A percentile compares a stretch with the other conserved stretches of the same genome.
phyloP scores from a whole-genome alignment of 35 echinoderm and acorn worm genomes.

The Lytechinus pictus region DNA sequence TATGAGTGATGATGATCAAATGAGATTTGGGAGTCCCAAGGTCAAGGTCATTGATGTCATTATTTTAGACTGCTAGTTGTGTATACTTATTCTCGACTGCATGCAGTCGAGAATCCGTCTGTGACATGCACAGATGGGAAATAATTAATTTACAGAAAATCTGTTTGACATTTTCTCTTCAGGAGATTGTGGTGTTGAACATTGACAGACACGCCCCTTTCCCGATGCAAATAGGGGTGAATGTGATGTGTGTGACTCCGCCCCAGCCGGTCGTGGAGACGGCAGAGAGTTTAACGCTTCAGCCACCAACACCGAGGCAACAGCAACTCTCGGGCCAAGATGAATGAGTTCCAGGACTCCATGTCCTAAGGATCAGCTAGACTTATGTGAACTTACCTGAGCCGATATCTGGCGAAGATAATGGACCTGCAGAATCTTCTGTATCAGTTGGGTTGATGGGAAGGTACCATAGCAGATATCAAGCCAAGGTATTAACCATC shows the following conservation, averaged over 20 bases:
- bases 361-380: not conserved
- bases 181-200: constrained; percentile 66
- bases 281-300: constrained; percentile 38
- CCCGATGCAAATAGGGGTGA: constrained; percentile 63
- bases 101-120: too few relatives aligned
- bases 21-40: too few relatives aligned
- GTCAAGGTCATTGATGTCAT: too few relatives aligned
- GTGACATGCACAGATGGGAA: too few relatives aligned
- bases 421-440: not conserved
- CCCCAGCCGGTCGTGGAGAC: constrained; percentile 29
- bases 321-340: constrained; percentile 34
- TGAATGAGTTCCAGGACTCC: not conserved
- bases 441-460: not conserved
- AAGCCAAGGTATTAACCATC: not conserved
- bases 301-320: constrained; percentile 14
- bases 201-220: constrained; percentile 65
- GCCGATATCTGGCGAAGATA: not conserved
- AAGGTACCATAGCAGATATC: not conserved
- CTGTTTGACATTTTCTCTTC: not conserved
- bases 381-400: not conserved
- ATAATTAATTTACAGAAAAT: too few relatives aligned
- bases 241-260: constrained; percentile 58
- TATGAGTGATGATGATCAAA: too few relatives aligned
- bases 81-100: too few relatives aligned
- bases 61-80: too few relatives aligned